Evolutionary conservation across 1,140 invertebrate genomes (phyloP).

Genomic region (Pogonus chalceus): DNA sequence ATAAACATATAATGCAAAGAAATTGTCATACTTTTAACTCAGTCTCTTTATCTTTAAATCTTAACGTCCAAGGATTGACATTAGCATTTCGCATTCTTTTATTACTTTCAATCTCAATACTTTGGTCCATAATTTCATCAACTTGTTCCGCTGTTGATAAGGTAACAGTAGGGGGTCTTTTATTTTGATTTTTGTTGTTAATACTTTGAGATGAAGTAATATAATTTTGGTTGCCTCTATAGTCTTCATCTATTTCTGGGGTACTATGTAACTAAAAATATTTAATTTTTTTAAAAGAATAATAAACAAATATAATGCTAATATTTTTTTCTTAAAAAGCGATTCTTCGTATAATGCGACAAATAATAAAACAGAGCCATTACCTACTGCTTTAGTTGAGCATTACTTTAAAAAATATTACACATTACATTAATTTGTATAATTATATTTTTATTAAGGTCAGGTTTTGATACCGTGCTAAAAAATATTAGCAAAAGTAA

Average conservation of each 20-base stretch:
- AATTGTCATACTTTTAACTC: conserved; percentile 51
- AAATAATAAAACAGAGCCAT: no score
- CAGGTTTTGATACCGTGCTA: no score
- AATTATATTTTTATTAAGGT: no score
- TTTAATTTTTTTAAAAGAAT: no score
- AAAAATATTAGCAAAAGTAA: no score
- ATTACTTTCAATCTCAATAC: conserved; percentile 87
- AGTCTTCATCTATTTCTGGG: conserved; percentile 1
- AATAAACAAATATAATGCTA: no score
- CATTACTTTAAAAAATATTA: no score
- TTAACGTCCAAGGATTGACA: conserved; percentile 74
- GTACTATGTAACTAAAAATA: neutral
- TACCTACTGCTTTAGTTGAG: no score
- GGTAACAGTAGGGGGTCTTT: neutral
- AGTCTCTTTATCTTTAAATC: conserved; percentile 65
- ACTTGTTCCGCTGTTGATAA: conserved; percentile 52
- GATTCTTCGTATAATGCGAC: no score
- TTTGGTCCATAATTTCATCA: conserved; percentile 78
- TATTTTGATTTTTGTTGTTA: neutral
- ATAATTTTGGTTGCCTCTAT: neutral
- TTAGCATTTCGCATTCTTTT: conserved; percentile 82
- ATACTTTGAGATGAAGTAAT: neutral
- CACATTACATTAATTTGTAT: no score
- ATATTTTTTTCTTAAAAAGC: no score
- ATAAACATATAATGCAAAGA: conserved; percentile 6